Evolutionary conservation across 2,113 vertebrate genomes (phyloP).

Genomic region (Limnothrissa miodon): DNA sequence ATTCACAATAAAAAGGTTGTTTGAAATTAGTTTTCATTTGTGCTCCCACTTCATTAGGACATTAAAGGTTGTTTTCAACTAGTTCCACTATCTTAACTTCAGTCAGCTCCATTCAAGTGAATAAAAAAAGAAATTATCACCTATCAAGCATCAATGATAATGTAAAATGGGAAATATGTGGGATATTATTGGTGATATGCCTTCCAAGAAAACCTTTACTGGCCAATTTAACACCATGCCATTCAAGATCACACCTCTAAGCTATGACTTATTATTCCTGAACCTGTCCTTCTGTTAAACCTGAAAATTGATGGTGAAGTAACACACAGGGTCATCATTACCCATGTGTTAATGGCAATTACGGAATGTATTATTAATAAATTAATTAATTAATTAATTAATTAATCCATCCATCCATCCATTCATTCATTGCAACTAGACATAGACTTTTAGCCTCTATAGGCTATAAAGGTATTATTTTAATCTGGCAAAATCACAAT

Average conservation of each 20-base stretch:
- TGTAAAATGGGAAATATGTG: constrained; percentile 83
- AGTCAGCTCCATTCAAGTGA: constrained; percentile 78
- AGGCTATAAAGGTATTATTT: no score
- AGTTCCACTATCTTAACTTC: constrained; percentile 84
- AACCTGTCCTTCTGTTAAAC: constrained; percentile 21
- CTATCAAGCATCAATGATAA: constrained; percentile 84
- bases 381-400: no score
- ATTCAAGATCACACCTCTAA: constrained; percentile 80
- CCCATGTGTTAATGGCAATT: no score
- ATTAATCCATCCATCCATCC: no score
- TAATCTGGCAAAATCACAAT: no score
- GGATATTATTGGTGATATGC: constrained; percentile 80
- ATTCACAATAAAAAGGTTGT: constrained; percentile 24
- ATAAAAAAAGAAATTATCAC: constrained; percentile 89
- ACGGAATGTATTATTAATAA: no score
- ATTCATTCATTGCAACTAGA: no score
- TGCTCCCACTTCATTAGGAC: constrained; percentile 60
- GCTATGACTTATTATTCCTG: constrained; percentile 67
- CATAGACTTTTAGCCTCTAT: no score
- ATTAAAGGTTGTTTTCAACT: constrained; percentile 65
- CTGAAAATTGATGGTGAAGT: constrained; percentile 52
- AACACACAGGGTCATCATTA: constrained; percentile 59
- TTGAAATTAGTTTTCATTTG: constrained; percentile 60
- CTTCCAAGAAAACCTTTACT: constrained; percentile 72
- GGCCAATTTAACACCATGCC: constrained; percentile 80